Evolutionary conservation across 1,140 invertebrate genomes (phyloP).

Genomic region (Drosophila littoralis): DNA sequence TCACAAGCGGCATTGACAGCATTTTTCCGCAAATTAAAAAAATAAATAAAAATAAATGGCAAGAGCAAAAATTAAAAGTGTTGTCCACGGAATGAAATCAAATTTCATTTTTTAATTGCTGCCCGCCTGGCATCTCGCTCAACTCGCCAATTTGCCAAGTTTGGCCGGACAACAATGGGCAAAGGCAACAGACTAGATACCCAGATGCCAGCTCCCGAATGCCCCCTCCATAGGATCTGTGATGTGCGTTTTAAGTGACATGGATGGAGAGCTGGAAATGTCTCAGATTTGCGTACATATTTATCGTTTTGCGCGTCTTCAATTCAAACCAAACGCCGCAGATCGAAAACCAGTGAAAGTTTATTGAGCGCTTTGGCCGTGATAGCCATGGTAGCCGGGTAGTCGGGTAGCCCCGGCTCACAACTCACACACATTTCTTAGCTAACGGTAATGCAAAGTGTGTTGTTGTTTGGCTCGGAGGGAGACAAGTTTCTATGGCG

Average conservation of each 20-base stretch:
- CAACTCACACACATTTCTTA: conserved; percentile 27
- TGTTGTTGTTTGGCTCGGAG: conserved; percentile 33
- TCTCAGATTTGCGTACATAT: conserved; percentile 39
- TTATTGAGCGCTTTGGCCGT: conserved; percentile 59
- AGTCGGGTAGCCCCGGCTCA: background rate
- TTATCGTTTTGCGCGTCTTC: conserved; percentile 56
- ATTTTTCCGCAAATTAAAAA: conserved; percentile 38
- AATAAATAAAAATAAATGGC: conserved; percentile 1
- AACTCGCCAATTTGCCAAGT: conserved; percentile 10
- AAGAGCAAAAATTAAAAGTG: conserved; percentile 73
- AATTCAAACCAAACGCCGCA: conserved; percentile 52
- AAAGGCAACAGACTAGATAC: background rate
- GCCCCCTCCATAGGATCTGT: background rate
- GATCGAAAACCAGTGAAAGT: conserved; percentile 79
- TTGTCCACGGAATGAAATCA: conserved; percentile 62
- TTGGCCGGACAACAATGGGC: conserved; percentile 17
- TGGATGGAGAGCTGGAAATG: conserved; percentile 15
- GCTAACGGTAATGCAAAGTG: conserved; percentile 54
- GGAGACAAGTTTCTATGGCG: conserved; percentile 52
- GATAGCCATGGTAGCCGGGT: too few species aligned
- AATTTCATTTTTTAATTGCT: conserved; percentile 81
- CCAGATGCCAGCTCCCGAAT: background rate
- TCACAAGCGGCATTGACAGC: conserved; percentile 29
- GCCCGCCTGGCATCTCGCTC: conserved; percentile 38
- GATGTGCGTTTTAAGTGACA: conserved; percentile 19